These are phyloP conservation scores for Acronicta aceris DNA, from an alignment of 2,888 invertebrate species.

Conservation along the genomic window DNA sequence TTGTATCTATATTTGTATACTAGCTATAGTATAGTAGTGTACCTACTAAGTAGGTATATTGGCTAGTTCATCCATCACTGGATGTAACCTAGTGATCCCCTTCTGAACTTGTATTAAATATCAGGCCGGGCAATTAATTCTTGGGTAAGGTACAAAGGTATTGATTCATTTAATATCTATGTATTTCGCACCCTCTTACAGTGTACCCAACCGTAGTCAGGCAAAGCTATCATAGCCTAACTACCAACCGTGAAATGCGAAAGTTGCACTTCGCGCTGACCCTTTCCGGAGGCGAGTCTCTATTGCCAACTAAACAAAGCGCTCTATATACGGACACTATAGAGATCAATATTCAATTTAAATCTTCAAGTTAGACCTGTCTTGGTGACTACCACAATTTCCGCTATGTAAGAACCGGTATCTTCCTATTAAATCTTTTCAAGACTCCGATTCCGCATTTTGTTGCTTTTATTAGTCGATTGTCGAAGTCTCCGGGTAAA, in stretches of 20 bases:
- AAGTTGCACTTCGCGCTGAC: conserved; percentile 5
- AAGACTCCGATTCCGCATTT: conserved; percentile 28
- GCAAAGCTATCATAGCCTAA: background rate
- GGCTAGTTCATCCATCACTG: no score
- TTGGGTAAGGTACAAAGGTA: no score
- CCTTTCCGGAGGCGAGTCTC: background rate
- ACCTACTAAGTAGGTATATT: no score
- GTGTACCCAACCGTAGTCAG: no score
- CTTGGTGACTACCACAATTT: conserved; percentile 9
- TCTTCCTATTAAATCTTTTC: conserved; percentile 1
- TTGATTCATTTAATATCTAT: no score
- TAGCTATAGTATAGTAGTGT: no score
- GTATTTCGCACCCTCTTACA: no score
- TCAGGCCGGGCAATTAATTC: no score
- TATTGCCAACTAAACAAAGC: conserved; percentile 7
- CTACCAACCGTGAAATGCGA: background rate
- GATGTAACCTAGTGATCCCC: no score
- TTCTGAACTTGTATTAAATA: no score
- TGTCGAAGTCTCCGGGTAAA: background rate
- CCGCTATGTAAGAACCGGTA: conserved; percentile 15
- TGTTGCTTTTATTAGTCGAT: conserved; percentile 14
- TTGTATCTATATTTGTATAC: no score
- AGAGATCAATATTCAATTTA: conserved; percentile 20
- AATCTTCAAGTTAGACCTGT: conserved; percentile 3
- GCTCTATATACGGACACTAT: conserved; percentile 1